phyloP scores from a whole-genome alignment of 2,888 invertebrate species.

The Mythimna lalbum region DNA sequence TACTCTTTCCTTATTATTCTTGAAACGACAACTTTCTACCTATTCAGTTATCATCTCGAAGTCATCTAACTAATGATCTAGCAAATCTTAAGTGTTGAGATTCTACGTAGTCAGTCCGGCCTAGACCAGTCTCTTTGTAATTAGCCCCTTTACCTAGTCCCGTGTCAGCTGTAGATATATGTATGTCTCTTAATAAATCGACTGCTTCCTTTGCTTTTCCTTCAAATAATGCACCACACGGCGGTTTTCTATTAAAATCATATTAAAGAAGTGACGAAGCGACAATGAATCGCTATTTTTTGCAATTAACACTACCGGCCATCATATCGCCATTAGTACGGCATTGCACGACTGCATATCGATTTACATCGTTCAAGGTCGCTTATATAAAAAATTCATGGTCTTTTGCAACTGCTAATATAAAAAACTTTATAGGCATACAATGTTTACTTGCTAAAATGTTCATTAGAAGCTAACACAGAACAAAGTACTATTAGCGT shows the following conservation, averaged over 20 bases:
- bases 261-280: constrained; percentile 52
- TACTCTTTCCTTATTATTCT: background rate
- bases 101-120: constrained; percentile 24
- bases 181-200: constrained; percentile 1
- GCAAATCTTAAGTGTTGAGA: constrained; percentile 17
- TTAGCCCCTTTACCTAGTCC: background rate
- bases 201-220: background rate
- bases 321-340: constrained; percentile 65
- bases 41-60: constrained; percentile 15
- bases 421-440: constrained; percentile 34
- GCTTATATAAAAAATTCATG: constrained; percentile 45
- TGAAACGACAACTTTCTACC: constrained; percentile 15
- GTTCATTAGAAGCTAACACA: constrained; percentile 30
- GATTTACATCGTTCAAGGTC: constrained; percentile 63
- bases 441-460: constrained; percentile 48
- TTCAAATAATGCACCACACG: background rate
- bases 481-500: constrained; percentile 40
- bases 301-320: constrained; percentile 61
- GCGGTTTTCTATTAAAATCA: constrained; percentile 47
- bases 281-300: constrained; percentile 55
- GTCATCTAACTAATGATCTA: constrained; percentile 21
- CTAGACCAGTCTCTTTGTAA: constrained; percentile 4
- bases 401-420: constrained; percentile 30
- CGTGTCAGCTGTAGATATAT: too few species aligned
- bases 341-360: constrained; percentile 64